These are phyloP conservation scores for Podargus strigoides DNA, from an alignment of 2,797 vertebrate species.

Conservation along the genomic window DNA sequence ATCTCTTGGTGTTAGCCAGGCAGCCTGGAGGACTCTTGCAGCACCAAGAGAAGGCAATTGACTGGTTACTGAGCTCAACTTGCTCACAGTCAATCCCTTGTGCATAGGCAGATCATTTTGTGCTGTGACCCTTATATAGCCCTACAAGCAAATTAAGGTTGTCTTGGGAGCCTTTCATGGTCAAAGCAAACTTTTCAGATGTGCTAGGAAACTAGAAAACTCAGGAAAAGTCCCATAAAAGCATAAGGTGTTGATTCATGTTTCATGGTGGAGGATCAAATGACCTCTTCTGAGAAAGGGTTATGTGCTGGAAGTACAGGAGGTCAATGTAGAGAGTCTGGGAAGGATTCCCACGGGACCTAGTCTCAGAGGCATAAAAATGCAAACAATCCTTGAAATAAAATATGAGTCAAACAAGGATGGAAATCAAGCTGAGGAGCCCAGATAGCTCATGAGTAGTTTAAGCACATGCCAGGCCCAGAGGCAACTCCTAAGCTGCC, in stretches of 20 bases:
- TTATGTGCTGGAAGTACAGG: slow-evolving; percentile 1
- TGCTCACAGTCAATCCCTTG: neutral
- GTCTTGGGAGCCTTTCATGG: neutral
- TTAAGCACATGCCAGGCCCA: slow-evolving; percentile 50
- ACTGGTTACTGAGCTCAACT: neutral
- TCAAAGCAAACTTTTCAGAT: neutral
- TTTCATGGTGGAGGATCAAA: slow-evolving; percentile 14
- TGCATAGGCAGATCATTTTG: neutral
- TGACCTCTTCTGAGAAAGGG: slow-evolving; percentile 1
- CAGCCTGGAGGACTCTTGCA: neutral
- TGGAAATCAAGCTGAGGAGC: slow-evolving; percentile 52
- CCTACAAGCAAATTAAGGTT: neutral
- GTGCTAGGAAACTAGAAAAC: neutral
- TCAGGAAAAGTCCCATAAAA: neutral
- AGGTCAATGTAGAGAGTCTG: neutral
- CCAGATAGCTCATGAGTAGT: slow-evolving; percentile 28
- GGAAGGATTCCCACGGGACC: slow-evolving; percentile 59
- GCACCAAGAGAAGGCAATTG: neutral
- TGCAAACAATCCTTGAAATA: slow-evolving; percentile 59
- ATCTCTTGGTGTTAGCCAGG: neutral
- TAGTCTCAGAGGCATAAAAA: slow-evolving; percentile 58
- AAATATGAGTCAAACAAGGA: slow-evolving; percentile 54
- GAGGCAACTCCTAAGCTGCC: slow-evolving; percentile 40
- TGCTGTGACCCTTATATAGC: neutral
- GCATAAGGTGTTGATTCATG: neutral